phyloP scores from a whole-genome alignment of 2,797 vertebrate species.

The Psittacula derbiana region DNA sequence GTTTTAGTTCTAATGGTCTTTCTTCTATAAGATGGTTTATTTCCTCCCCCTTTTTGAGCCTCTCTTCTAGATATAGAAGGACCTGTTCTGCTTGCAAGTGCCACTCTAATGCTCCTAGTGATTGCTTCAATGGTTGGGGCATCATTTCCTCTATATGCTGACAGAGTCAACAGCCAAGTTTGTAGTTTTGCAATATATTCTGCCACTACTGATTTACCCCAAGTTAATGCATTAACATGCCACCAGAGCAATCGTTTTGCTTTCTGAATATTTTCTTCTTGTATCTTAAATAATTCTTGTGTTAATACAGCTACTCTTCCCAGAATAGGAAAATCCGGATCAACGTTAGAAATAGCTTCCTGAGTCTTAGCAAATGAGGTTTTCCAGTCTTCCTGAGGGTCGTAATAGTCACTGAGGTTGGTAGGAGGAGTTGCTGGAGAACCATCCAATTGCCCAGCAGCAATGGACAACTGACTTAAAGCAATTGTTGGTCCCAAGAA shows the following conservation, averaged over 20 bases:
- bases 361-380: not conserved
- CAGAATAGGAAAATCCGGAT: not conserved
- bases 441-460: not conserved
- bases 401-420: not conserved
- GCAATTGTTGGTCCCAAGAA: not conserved
- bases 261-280: not conserved
- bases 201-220: not conserved
- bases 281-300: not conserved
- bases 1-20: not conserved
- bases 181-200: not conserved
- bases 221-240: not conserved
- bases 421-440: not conserved
- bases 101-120: not conserved
- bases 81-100: not conserved
- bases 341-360: not conserved
- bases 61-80: not conserved
- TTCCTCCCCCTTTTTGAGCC: not conserved
- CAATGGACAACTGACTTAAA: not conserved
- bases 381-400: not conserved
- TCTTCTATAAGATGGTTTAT: not conserved
- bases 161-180: not conserved
- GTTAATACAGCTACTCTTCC: not conserved
- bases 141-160: not conserved
- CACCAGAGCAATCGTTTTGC: not conserved
- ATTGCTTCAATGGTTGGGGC: not conserved